These are phyloP conservation scores for Lepidurus couesii DNA, from an alignment of 1,140 invertebrate genomes.

Conservation along the genomic window DNA sequence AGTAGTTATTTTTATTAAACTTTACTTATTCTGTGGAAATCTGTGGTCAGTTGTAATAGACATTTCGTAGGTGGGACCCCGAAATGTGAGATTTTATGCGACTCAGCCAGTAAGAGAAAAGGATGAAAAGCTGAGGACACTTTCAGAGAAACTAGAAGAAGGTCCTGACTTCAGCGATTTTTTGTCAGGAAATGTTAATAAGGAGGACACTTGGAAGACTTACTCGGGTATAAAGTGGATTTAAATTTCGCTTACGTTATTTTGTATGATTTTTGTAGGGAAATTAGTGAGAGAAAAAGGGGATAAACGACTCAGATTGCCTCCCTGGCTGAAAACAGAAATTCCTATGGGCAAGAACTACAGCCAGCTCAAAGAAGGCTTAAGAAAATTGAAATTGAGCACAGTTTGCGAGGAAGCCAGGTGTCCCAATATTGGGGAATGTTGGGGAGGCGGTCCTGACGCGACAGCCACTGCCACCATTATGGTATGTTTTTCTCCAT, in stretches of 20 bases:
- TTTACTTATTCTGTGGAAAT: neutral
- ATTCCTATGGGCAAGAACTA: constrained; percentile 86
- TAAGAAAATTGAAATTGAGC: constrained; percentile 81
- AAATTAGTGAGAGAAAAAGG: constrained; percentile 79
- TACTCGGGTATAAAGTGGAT: constrained; percentile 56
- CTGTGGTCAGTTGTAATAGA: neutral
- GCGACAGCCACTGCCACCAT: constrained; percentile 83
- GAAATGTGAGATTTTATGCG: neutral
- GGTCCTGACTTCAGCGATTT: constrained; percentile 50
- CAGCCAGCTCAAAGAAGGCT: constrained; percentile 74
- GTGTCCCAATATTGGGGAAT: constrained; percentile 99
- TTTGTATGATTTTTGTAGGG: constrained; percentile 36
- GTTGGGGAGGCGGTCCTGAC: constrained; percentile 92
- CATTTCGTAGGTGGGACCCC: neutral
- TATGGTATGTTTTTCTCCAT: constrained; percentile 57
- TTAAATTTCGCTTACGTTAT: neutral
- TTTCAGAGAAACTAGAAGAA: constrained; percentile 35
- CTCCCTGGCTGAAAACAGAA: constrained; percentile 94
- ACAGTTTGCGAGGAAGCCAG: constrained; percentile 98
- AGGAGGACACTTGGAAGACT: constrained; percentile 52
- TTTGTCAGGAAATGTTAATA: constrained; percentile 52
- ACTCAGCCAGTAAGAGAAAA: neutral
- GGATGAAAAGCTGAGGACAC: neutral
- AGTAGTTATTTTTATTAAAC: neutral
- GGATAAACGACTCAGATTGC: constrained; percentile 75